phyloP scores from a whole-genome alignment of 1,140 invertebrate species.

The Pseudachorutes palmiensis region DNA sequence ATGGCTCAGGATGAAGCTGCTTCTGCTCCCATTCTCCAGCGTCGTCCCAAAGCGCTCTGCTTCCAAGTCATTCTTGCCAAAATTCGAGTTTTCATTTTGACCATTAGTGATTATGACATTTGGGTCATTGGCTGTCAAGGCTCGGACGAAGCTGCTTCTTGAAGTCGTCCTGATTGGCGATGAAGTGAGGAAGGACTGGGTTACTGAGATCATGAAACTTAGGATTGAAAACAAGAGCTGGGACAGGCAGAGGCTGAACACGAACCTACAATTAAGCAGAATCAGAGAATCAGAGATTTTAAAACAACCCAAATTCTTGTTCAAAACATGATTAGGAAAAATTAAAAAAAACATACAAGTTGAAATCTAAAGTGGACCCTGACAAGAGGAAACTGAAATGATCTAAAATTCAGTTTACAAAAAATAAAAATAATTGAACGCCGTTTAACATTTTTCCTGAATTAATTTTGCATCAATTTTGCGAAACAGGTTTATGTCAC shows the following conservation, averaged over 20 bases:
- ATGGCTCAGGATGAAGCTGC: slow-evolving; percentile 5
- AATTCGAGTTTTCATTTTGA: background rate
- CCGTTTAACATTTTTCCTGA: too few species aligned
- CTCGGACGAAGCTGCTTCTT: background rate
- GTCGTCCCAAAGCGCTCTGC: background rate
- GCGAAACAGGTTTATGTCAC: too few species aligned
- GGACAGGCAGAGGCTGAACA: slow-evolving; percentile 30
- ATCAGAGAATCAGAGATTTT: background rate
- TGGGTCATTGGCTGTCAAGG: background rate
- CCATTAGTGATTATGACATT: too few species aligned
- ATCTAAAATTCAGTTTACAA: too few species aligned
- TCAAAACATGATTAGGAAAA: background rate
- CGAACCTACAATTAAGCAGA: slow-evolving; percentile 28
- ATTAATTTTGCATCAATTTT: too few species aligned
- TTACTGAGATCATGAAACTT: slow-evolving; percentile 29
- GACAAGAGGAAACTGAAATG: too few species aligned
- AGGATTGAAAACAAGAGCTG: slow-evolving; percentile 28
- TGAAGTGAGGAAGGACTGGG: slow-evolving; percentile 17
- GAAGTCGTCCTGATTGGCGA: background rate
- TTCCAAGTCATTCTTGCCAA: too few species aligned
- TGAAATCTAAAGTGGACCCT: too few species aligned
- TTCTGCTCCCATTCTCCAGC: background rate
- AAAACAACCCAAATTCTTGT: slow-evolving; percentile 10
- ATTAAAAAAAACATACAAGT: slow-evolving; percentile 12
- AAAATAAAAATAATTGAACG: too few species aligned